A percentile compares a stretch with the other conserved stretches of the same genome.
Conservation (phyloP, 35 echinoderm and acorn worm species). For the Lytechinus pictus region DNA sequence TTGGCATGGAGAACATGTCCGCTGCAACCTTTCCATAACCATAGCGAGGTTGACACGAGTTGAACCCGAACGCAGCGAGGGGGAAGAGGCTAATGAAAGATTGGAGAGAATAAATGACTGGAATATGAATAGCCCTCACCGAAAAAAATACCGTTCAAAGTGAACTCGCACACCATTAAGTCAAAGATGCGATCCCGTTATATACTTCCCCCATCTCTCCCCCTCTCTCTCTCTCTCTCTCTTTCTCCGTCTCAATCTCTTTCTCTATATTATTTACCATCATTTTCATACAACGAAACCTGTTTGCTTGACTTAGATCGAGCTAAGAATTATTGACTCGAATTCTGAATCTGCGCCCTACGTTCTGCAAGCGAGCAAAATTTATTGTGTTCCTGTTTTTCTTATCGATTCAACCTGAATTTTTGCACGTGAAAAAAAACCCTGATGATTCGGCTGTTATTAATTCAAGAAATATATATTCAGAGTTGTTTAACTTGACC, state of each 20-base stretch:
- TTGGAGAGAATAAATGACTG: background rate
- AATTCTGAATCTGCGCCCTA: background rate
- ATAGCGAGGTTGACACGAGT: background rate
- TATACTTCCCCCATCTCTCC: background rate
- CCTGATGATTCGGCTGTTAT: too few relatives aligned
- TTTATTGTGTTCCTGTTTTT: background rate
- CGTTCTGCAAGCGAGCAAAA: background rate
- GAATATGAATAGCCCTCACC: conserved; percentile 10
- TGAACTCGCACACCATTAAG: background rate
- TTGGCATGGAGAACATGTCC: conserved; percentile 17
- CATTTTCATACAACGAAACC: background rate
- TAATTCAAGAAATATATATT: too few relatives aligned
- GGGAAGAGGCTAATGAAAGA: conserved; percentile 35
- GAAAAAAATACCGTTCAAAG: background rate
- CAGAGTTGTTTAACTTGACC: too few relatives aligned
- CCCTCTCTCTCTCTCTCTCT: background rate
- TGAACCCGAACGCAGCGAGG: conserved; percentile 23
- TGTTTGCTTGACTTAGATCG: background rate
- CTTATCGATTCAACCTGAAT: background rate
- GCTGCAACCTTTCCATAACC: background rate
- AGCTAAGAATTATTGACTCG: background rate
- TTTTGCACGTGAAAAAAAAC: background rate
- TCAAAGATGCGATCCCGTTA: background rate
- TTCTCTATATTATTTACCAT: too few relatives aligned
- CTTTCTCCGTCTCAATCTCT: background rate